These are phyloP conservation scores for Latrodectus hesperus DNA, from an alignment of 2,888 invertebrate genomes.

Conservation along the genomic window DNA sequence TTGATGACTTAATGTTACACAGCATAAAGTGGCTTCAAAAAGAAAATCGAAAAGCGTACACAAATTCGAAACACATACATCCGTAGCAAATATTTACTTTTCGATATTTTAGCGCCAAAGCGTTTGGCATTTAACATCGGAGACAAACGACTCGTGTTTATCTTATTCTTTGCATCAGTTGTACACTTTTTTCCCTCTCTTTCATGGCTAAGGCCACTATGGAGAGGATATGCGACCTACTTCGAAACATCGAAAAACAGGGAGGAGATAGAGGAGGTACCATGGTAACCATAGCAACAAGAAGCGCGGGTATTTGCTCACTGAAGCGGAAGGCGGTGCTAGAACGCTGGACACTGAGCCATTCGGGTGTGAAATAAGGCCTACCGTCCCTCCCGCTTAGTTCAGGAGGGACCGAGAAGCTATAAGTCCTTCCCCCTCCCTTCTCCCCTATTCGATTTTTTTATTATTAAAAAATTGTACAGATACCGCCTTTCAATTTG, in stretches of 20 bases:
- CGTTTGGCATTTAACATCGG: no score
- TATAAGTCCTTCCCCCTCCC: slow-evolving; percentile 34
- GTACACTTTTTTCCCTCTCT: neutral
- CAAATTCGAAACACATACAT: no score
- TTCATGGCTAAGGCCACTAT: neutral
- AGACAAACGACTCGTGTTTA: no score
- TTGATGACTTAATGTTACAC: no score
- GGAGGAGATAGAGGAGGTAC: slow-evolving; percentile 49
- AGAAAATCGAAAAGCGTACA: no score
- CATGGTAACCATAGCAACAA: slow-evolving; percentile 61
- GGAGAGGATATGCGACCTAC: slow-evolving; percentile 17
- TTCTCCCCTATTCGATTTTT: slow-evolving; percentile 17
- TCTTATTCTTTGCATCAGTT: neutral
- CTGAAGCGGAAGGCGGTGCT: slow-evolving; percentile 68
- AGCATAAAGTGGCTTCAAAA: no score
- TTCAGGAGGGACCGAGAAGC: slow-evolving; percentile 29
- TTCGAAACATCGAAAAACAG: slow-evolving; percentile 25
- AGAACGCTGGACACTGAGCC: slow-evolving; percentile 66
- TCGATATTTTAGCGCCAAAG: no score
- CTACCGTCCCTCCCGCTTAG: slow-evolving; percentile 61
- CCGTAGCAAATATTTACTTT: no score
- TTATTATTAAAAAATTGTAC: slow-evolving; percentile 55
- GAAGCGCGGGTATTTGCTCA: slow-evolving; percentile 68
- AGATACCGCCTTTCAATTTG: slow-evolving; percentile 62
- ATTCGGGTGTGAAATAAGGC: slow-evolving; percentile 68